Evolutionary conservation across 2,113 vertebrate genomes (phyloP).

Genomic region (Macquaria ambigua): DNA sequence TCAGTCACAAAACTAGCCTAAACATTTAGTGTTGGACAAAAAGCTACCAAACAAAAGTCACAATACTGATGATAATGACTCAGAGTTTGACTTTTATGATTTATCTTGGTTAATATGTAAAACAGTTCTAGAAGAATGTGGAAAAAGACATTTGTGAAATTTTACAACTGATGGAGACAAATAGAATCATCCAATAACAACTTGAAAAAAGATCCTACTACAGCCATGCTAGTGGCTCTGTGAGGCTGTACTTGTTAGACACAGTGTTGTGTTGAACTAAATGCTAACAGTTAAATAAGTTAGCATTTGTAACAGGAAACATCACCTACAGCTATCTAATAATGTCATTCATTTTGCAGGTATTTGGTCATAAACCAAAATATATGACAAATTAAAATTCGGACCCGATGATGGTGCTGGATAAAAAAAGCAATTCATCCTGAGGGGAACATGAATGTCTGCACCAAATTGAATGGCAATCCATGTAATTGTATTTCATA

Average conservation of each 20-base stretch:
- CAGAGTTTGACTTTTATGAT: neutral
- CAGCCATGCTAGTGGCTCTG: neutral
- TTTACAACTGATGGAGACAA: too few relatives aligned
- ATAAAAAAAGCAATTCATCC: too few relatives aligned
- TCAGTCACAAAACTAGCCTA: neutral
- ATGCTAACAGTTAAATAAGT: too few relatives aligned
- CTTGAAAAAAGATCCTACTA: neutral
- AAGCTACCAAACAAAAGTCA: neutral
- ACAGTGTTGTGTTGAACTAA: too few relatives aligned
- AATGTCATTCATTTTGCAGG: neutral
- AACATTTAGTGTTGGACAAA: neutral
- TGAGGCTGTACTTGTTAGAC: too few relatives aligned
- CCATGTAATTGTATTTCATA: too few relatives aligned
- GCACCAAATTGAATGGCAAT: too few relatives aligned
- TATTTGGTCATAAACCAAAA: neutral
- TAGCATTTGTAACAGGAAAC: neutral
- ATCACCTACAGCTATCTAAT: neutral
- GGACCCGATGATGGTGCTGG: too few relatives aligned
- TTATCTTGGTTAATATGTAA: neutral
- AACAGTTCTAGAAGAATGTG: neutral
- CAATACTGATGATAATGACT: neutral
- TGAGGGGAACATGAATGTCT: too few relatives aligned
- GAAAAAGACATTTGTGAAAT: too few relatives aligned
- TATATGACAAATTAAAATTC: too few relatives aligned
- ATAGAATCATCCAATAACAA: too few relatives aligned